Base-by-base conservation (phyloP, 2,113 vertebrate genomes). In the Ptyas mucosa region DNA sequence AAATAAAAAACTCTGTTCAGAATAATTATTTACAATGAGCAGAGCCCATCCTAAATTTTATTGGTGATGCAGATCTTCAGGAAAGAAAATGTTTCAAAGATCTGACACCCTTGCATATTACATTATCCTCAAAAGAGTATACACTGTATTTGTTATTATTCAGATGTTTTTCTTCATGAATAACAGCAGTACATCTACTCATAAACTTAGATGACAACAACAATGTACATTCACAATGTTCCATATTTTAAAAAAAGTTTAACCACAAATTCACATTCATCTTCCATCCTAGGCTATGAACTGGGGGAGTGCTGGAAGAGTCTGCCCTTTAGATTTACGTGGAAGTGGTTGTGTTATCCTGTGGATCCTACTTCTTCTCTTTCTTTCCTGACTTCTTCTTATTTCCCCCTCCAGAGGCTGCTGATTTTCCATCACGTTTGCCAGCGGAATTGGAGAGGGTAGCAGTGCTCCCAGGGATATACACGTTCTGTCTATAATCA, bases 361-460 rank as follows among this genome's bases (percentile, higher is more conserved):
- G 55, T 29, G n/a, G 5, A 11, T 39, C 91, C 97, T 99, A 99
- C 97, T 99, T 99, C 98, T 99, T 99, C 95, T 99, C 99, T 95
- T 99, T 99, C 98, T 99, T 99, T 94, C 98, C 98, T 0, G 99
- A 99, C 97, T 99, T 99, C 97, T 99, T 99, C 98, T 99, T 99
- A 98, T 98, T 99, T 95, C 98, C 98, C 0, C 95, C 97, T 20
- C 98, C 97, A 96, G 98, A 92, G 89, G 97, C 24, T 24, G 98
- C 85, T 93, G 97, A 94, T 98, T 98, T 94, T 98, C 98, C 97
- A 81, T 99, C 97, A 0, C 98, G 96, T 85, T 98, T 98, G 94
- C 97, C 96, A 92, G 97, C 97, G 18, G 98, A 98, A n/a, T 98
- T 98, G 96, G 97, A 98, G 95, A 99, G 98, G 1, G 99, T 99